Evolutionary conservation across 2,888 invertebrate genomes (phyloP).

Genomic region (Drosophila neoperkinsi): DNA sequence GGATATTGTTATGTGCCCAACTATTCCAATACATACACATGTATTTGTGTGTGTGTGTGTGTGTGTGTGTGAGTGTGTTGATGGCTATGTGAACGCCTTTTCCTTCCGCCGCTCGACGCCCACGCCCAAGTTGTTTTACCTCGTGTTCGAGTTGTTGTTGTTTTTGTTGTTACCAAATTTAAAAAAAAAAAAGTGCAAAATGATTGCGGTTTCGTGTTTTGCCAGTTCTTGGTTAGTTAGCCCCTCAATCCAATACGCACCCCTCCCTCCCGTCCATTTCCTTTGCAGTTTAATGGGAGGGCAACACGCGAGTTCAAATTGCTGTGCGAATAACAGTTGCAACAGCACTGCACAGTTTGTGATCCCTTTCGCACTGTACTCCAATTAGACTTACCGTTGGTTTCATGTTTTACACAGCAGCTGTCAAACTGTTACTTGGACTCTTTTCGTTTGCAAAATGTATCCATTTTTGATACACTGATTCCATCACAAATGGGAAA

Average conservation of each 20-base stretch:
- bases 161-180: conserved; percentile 32
- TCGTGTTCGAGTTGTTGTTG: conserved; percentile 16
- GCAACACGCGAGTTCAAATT: conserved; percentile 63
- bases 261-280: conserved; percentile 8
- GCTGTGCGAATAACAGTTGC: conserved; percentile 30
- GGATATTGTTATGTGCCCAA: conserved; percentile 73
- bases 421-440: neutral
- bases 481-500: neutral
- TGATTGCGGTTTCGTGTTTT: conserved; percentile 77
- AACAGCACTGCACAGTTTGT: conserved; percentile 16
- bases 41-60: neutral
- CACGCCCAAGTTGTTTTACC: conserved; percentile 28
- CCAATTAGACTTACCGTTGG: conserved; percentile 10
- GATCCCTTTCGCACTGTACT: neutral
- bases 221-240: conserved; percentile 22
- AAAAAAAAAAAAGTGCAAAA: conserved; percentile 78
- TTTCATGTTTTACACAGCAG: neutral
- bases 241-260: neutral
- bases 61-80: conserved; percentile 7
- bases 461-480: too few relatives aligned
- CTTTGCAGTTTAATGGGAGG: conserved; percentile 57
- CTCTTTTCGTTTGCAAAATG: neutral
- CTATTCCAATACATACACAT: conserved; percentile 29
- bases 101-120: conserved; percentile 77
- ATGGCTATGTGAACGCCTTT: conserved; percentile 66